These are phyloP conservation scores for Sorex maritimensis DNA, from an alignment of 2,797 vertebrate species.

Conservation along the genomic window DNA sequence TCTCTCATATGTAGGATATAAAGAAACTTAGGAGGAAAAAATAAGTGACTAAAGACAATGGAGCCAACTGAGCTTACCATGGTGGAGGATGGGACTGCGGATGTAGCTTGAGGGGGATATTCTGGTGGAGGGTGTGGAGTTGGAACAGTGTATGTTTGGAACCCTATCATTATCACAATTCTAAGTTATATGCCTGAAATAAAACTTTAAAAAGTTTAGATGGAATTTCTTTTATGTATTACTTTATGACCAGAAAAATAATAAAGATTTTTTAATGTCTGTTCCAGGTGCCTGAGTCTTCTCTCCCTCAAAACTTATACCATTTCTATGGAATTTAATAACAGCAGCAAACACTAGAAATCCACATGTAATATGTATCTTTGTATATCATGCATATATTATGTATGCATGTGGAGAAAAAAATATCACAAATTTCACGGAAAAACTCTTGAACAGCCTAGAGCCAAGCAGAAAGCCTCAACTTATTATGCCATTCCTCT, in stretches of 20 bases:
- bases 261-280: constrained; percentile 45
- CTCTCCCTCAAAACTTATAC: constrained; percentile 53
- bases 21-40: too few relatives aligned
- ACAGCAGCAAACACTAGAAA: constrained; percentile 46
- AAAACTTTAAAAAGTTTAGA: too few relatives aligned
- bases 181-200: too few relatives aligned
- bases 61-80: too few relatives aligned
- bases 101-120: too few relatives aligned
- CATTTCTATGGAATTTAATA: constrained; percentile 51
- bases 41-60: too few relatives aligned
- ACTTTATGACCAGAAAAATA: constrained; percentile 64
- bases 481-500: constrained; percentile 17
- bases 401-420: constrained; percentile 25
- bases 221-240: background rate
- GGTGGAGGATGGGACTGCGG: too few relatives aligned
- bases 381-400: background rate
- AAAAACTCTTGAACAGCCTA: constrained; percentile 55
- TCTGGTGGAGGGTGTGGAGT: too few relatives aligned
- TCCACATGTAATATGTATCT: background rate
- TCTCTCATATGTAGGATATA: too few relatives aligned
- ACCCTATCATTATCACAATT: too few relatives aligned
- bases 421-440: constrained; percentile 47
- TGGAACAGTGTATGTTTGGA: too few relatives aligned
- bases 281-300: constrained; percentile 4
- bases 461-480: constrained; percentile 62